phyloP scores from a whole-genome alignment of 2,797 vertebrate species.

The Pipistrellus nathusii region DNA sequence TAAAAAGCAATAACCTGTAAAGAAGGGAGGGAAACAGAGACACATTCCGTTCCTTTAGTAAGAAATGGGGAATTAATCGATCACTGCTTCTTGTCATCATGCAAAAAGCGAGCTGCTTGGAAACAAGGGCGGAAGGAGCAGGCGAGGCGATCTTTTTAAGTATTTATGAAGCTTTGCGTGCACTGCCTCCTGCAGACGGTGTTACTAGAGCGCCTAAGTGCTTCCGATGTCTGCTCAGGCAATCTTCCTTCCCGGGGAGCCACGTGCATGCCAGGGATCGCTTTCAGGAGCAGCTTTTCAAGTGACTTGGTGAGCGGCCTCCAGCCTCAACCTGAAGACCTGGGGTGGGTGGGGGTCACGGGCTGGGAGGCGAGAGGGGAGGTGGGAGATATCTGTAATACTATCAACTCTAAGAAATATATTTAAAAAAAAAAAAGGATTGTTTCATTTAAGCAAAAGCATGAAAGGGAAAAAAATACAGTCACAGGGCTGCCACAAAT shows the following conservation, averaged over 20 bases:
- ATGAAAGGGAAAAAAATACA: too few species aligned
- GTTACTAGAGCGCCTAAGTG: slow-evolving; percentile 74
- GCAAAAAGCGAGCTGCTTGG: slow-evolving; percentile 53
- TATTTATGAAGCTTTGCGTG: slow-evolving; percentile 74
- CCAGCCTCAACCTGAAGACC: too few species aligned
- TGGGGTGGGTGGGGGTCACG: too few species aligned
- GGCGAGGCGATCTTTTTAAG: slow-evolving; percentile 73
- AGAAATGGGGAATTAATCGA: slow-evolving; percentile 63
- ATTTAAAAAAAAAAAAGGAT: too few species aligned
- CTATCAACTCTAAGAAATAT: too few species aligned
- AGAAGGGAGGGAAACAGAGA: not conserved
- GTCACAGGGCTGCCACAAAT: too few species aligned
- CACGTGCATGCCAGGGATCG: not conserved
- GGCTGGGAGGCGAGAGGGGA: too few species aligned
- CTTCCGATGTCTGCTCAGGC: slow-evolving; percentile 71
- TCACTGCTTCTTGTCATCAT: not conserved
- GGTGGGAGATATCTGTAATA: too few species aligned
- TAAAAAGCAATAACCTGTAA: not conserved
- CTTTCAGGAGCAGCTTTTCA: not conserved
- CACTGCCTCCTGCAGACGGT: slow-evolving; percentile 58
- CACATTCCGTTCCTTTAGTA: slow-evolving; percentile 24
- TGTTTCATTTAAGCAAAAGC: too few species aligned
- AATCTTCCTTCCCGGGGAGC: not conserved
- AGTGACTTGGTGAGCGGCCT: not conserved
- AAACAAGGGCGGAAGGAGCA: not conserved